These are phyloP conservation scores for Armadillidium nasatum DNA, from an alignment of 1,140 invertebrate genomes.

Conservation along the genomic window DNA sequence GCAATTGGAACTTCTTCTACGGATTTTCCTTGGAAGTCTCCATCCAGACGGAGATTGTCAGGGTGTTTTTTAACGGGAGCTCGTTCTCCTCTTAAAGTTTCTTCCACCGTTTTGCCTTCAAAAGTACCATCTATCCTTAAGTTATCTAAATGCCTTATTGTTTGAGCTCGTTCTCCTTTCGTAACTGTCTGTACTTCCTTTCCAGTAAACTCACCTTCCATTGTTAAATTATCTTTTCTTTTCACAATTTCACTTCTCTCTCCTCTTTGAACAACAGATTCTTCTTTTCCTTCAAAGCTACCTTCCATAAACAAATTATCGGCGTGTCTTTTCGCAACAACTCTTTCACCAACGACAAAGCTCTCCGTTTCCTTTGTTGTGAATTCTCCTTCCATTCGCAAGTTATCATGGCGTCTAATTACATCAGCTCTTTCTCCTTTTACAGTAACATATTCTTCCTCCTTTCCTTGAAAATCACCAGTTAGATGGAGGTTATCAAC, in stretches of 20 bases:
- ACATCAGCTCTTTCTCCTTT: slow-evolving; percentile 43
- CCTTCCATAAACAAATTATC: slow-evolving; percentile 60
- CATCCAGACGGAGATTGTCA: slow-evolving; percentile 58
- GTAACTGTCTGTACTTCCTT: slow-evolving; percentile 23
- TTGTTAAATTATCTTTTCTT: slow-evolving; percentile 43
- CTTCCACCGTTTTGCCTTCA: slow-evolving; percentile 16
- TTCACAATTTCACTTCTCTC: slow-evolving; percentile 46
- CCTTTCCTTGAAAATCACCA: slow-evolving; percentile 25
- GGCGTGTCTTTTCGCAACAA: slow-evolving; percentile 47
- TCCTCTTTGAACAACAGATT: slow-evolving; percentile 42
- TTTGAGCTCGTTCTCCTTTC: slow-evolving; percentile 49
- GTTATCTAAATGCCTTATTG: slow-evolving; percentile 55
- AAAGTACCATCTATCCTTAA: slow-evolving; percentile 48
- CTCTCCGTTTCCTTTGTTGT: slow-evolving; percentile 42
- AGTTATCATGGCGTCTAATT: slow-evolving; percentile 51
- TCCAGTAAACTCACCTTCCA: slow-evolving; percentile 32
- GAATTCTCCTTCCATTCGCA: slow-evolving; percentile 46
- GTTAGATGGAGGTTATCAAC: slow-evolving; percentile 22
- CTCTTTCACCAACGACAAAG: slow-evolving; percentile 16
- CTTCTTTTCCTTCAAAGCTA: slow-evolving; percentile 52
- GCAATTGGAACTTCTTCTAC: slow-evolving; percentile 41
- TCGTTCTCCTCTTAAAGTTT: slow-evolving; percentile 45
- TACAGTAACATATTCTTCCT: slow-evolving; percentile 14
- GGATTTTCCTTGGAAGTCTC: slow-evolving; percentile 48
- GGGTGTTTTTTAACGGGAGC: slow-evolving; percentile 51